Percentiles rank a stretch among this genome's conserved stretches.
These are phyloP conservation scores for Cabera pusaria DNA, from an alignment of 2,888 invertebrate species.

Conservation along the genomic window DNA sequence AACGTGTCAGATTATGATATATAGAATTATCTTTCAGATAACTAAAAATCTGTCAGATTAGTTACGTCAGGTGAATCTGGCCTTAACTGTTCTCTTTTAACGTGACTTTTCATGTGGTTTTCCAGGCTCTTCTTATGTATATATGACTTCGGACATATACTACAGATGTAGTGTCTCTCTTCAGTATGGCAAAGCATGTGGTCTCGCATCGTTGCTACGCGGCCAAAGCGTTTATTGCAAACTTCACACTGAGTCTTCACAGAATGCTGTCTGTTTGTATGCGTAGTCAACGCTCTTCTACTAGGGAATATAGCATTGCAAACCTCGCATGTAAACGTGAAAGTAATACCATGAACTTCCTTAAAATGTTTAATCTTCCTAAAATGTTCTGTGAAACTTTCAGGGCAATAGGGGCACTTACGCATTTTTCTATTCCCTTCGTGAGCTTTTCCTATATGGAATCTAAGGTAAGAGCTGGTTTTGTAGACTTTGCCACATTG, in stretches of 20 bases:
- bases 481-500: conserved; percentile 74
- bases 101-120: conserved; percentile 64
- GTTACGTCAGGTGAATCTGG: conserved; percentile 52
- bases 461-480: conserved; percentile 64
- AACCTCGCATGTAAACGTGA: conserved; percentile 57
- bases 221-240: conserved; percentile 75
- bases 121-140: conserved; percentile 69
- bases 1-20: too few relatives aligned
- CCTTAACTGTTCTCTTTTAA: conserved; percentile 40
- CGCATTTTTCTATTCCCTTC: conserved; percentile 56
- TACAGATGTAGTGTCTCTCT: conserved; percentile 59
- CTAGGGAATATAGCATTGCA: conserved; percentile 58
- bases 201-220: conserved; percentile 55
- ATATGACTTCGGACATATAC: conserved; percentile 75
- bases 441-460: conserved; percentile 58
- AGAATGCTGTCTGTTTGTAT: conserved; percentile 62
- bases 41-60: conserved; percentile 45
- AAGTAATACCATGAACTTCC: conserved; percentile 59
- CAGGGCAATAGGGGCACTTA: conserved; percentile 58
- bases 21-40: too few relatives aligned
- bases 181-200: conserved; percentile 61
- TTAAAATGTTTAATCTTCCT: conserved; percentile 65
- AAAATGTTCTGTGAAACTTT: conserved; percentile 63
- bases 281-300: conserved; percentile 57
- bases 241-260: conserved; percentile 70